Conservation (phyloP, 2,797 vertebrate genomes). For the Sebastes iracundus region DNA sequence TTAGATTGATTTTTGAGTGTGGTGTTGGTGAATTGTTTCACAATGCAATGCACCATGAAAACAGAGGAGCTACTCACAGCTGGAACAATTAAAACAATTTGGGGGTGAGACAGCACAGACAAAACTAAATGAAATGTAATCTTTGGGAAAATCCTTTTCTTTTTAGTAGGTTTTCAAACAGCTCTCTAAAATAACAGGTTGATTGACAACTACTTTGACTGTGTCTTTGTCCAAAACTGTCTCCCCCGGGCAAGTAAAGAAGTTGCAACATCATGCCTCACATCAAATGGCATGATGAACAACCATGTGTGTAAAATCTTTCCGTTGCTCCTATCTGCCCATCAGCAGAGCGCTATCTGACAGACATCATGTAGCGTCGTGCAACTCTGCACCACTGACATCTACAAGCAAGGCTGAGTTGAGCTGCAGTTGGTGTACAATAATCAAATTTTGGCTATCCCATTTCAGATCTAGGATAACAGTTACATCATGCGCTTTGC, state of each 20-base stretch:
- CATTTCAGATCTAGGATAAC: slow-evolving; percentile 41
- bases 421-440: slow-evolving; percentile 38
- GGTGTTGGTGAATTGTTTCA: neutral
- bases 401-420: slow-evolving; percentile 28
- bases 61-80: neutral
- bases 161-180: neutral
- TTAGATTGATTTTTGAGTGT: neutral
- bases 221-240: slow-evolving; percentile 29
- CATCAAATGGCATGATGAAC: slow-evolving; percentile 40
- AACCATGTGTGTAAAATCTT: slow-evolving; percentile 45
- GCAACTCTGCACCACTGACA: slow-evolving; percentile 42
- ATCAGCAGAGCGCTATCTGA: slow-evolving; percentile 51
- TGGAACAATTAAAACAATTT: neutral
- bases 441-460: slow-evolving; percentile 50
- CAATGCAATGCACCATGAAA: neutral
- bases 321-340: slow-evolving; percentile 57
- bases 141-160: neutral
- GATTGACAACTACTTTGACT: slow-evolving; percentile 9
- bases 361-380: slow-evolving; percentile 42
- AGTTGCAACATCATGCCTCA: slow-evolving; percentile 29
- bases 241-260: slow-evolving; percentile 38
- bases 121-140: neutral
- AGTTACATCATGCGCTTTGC: slow-evolving; percentile 60
- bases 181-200: neutral
- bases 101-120: neutral